Conservation (phyloP, 2,888 invertebrate species). For the Sisyra nigra region DNA sequence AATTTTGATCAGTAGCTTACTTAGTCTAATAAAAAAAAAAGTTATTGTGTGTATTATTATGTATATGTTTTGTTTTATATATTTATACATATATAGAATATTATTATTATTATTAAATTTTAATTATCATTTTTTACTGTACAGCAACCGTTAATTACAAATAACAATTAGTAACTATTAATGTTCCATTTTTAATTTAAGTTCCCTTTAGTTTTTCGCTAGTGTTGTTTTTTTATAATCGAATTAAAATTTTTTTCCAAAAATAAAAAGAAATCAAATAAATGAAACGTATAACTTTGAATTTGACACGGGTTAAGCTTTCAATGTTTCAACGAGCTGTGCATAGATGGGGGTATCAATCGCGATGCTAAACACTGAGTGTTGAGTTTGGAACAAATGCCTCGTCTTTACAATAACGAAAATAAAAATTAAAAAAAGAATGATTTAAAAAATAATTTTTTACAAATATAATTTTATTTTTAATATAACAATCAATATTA, state of each 20-base stretch:
- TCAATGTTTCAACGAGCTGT: no score
- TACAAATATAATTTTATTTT: no score
- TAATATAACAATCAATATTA: no score
- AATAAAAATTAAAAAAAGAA: no score
- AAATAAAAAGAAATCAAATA: background rate
- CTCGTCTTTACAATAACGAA: no score
- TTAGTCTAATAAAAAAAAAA: no score
- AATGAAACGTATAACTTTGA: background rate
- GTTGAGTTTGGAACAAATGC: no score
- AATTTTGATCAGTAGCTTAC: no score
- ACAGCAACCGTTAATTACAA: slow-evolving; percentile 1
- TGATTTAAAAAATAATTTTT: no score
- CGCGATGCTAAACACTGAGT: no score
- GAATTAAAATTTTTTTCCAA: background rate
- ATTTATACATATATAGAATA: background rate
- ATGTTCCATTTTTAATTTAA: background rate
- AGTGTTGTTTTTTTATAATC: background rate
- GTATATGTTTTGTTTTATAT: slow-evolving; percentile 1
- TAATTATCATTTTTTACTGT: slow-evolving; percentile 3
- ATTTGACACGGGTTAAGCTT: no score
- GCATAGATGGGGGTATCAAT: no score
- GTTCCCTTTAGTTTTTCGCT: background rate
- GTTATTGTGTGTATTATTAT: background rate
- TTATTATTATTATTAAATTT: background rate
- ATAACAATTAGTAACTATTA: background rate